Percentiles rank a stretch among this genome's conserved stretches.
Conservation (phyloP, 2,797 vertebrate genomes). For the Kryptopterus vitreolus region DNA sequence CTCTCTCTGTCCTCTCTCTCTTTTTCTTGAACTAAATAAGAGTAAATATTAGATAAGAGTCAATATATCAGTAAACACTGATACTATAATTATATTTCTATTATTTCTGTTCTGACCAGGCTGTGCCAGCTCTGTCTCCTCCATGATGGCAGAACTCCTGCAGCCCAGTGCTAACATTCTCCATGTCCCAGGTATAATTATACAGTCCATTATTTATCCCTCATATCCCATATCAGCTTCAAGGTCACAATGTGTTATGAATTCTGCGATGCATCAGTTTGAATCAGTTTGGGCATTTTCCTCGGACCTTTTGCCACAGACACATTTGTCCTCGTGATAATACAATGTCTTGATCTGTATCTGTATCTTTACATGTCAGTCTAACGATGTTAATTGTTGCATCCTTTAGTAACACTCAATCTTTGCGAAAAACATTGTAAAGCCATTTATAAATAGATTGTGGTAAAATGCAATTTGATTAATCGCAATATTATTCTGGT, state of each 20-base stretch:
- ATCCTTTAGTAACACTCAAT: not conserved
- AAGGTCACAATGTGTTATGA: not conserved
- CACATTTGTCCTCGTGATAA: not conserved
- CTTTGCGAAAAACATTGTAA: not conserved
- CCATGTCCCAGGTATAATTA: constrained; percentile 64
- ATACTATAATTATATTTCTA: not conserved
- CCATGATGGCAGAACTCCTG: constrained; percentile 70
- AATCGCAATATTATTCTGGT: not conserved
- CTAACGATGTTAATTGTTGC: not conserved
- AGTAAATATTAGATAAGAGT: not conserved
- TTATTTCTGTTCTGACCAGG: constrained; percentile 43
- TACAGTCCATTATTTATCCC: not conserved
- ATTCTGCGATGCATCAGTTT: not conserved
- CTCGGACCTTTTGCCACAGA: not conserved
- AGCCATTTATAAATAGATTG: not conserved
- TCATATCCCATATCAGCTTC: not conserved
- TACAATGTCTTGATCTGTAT: not conserved
- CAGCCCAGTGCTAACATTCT: constrained; percentile 70
- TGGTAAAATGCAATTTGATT: not conserved
- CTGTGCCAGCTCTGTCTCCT: constrained; percentile 49
- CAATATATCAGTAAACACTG: not conserved
- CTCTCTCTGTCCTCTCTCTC: not conserved
- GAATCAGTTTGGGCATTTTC: not conserved
- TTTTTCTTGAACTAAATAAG: not conserved
- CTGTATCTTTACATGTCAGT: not conserved